Evolutionary conservation across 2,113 vertebrate species (phyloP), one percentile per base, ranked within the genome.

Genomic region (Etheostoma cragini): DNA sequence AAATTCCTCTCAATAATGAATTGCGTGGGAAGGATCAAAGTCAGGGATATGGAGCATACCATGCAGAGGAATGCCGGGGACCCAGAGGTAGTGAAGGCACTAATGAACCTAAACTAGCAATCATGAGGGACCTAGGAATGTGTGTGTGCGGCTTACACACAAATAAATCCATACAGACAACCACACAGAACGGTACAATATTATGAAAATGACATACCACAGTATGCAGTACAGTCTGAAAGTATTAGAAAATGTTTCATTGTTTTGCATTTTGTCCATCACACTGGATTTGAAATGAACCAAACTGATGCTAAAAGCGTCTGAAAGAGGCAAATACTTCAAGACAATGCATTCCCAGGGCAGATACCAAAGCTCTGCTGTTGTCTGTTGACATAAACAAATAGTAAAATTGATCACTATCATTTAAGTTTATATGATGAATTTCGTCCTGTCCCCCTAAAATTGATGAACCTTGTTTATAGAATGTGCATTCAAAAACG

Each of bases 1-100:
- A 95, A 92, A 93, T 93, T 84, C 78, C 72, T 64, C 82, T 94
- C 83, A 92, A 93, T 94, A 92, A 95, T 93, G 88, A 87, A 94
- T 87, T 76, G 67, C 67, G 35, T 71, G 84, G 88, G 80, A 78
- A 83, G 83, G 92, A 94, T 94, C 94, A 95, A 94, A 95, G 90
- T 74, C 78, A 91, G 38, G 87, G 72, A 89, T 86, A 54, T 72
- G 65, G 76, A 92, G 72, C 67, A 84, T 87, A 88, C 76, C 87
- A 91, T 84, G 84, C 85, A 87, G 80, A 83, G 75, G 74, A 76
- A 84, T 86, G 65, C 63, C 70, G 76, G 73, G 26, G 68, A 89
- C 77, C 72, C 76, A 42, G 78, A 78, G 70, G 68, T 63, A 65
- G 73, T 33, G 67, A 30, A 91, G 71, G 63, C 80, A 75, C 86